phyloP scores from a whole-genome alignment of 92 coral and sea anemone species.

The Paragorgia papillata region DNA sequence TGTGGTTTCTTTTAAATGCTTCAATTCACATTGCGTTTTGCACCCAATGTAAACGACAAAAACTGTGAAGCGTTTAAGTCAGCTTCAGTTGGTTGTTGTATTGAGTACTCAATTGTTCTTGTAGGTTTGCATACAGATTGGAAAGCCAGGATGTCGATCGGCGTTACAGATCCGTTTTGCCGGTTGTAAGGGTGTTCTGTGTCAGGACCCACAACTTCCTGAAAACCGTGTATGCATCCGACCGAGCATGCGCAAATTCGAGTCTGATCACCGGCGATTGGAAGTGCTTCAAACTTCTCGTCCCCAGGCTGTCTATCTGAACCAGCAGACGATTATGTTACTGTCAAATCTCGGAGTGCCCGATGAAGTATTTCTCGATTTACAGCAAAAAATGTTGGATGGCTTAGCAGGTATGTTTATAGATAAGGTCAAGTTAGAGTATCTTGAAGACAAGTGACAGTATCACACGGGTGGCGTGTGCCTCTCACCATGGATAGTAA shows the following conservation, averaged over 20 bases:
- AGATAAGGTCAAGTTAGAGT: too few species aligned
- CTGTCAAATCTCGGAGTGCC: constrained; percentile 94
- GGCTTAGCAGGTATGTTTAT: constrained; percentile 86
- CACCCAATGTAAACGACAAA: too few species aligned
- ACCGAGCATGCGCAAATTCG: constrained; percentile 92
- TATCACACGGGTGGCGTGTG: too few species aligned
- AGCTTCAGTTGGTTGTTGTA: too few species aligned
- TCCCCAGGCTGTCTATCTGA: constrained; percentile 91
- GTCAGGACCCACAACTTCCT: constrained; percentile 67
- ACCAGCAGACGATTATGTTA: constrained; percentile 90
- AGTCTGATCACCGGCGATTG: constrained; percentile 83
- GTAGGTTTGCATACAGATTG: constrained; percentile 35
- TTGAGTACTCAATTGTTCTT: too few species aligned
- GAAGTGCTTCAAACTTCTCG: constrained; percentile 98
- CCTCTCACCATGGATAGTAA: too few species aligned
- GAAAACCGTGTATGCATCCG: constrained; percentile 70
- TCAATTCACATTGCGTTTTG: too few species aligned
- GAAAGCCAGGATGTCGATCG: constrained; percentile 40
- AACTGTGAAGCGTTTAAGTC: too few species aligned
- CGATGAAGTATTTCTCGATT: constrained; percentile 79
- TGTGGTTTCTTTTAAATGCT: too few species aligned
- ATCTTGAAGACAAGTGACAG: too few species aligned
- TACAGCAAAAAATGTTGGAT: constrained; percentile 78
- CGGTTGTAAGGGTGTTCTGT: constrained; percentile 92
- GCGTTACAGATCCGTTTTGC: constrained; percentile 98